Evolutionary conservation across 2,113 vertebrate species (phyloP).

Genomic region (Sigmodon hispidus): DNA sequence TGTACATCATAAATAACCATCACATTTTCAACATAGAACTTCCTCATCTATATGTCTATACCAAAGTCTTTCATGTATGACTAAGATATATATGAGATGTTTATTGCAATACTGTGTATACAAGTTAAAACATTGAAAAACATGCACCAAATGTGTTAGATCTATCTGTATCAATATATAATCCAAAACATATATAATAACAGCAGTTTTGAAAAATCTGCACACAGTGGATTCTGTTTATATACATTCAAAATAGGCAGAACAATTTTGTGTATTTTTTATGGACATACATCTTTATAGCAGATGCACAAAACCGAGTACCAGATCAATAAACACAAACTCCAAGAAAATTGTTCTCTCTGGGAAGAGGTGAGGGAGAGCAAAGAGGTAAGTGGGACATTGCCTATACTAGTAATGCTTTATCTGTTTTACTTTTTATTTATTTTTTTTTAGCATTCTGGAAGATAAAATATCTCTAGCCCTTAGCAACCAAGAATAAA

Average conservation of each 20-base stretch:
- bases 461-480: neutral
- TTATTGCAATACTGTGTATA: slow-evolving; percentile 15
- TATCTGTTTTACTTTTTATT: neutral
- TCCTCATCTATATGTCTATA: neutral
- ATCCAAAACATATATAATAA: slow-evolving; percentile 28
- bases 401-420: slow-evolving; percentile 35
- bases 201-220: slow-evolving; percentile 18
- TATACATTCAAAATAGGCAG: neutral
- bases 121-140: slow-evolving; percentile 15
- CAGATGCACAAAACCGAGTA: slow-evolving; percentile 19
- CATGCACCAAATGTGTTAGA: neutral
- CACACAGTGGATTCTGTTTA: slow-evolving; percentile 31
- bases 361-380: neutral
- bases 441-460: slow-evolving; percentile 11
- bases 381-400: neutral
- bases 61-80: neutral
- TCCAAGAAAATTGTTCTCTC: slow-evolving; percentile 29
- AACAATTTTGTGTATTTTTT: slow-evolving; percentile 48
- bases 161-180: slow-evolving; percentile 10
- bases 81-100: slow-evolving; percentile 9
- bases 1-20: slow-evolving; percentile 19
- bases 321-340: slow-evolving; percentile 29
- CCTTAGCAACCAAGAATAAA: neutral
- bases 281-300: slow-evolving; percentile 40
- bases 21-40: neutral